Evolutionary conservation across 2,797 vertebrate species (phyloP), one percentile per base, ranked within the genome.

Genomic region (Oryzias dopingdopingensis): DNA sequence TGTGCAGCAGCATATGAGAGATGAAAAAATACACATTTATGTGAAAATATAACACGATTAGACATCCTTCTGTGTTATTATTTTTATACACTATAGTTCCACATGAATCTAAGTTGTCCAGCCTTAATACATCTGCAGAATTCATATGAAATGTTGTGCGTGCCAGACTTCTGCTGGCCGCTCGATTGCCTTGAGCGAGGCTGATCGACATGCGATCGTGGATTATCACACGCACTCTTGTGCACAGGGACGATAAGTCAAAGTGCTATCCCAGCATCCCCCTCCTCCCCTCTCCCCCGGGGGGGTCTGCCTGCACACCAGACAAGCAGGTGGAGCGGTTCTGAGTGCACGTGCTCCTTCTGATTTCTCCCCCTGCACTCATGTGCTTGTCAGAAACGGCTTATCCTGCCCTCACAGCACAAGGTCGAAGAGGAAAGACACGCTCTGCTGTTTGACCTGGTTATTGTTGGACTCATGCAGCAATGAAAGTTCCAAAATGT

Each of bases 221-320:
- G 20, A 48, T 18, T 1, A 8, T 22, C 43, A 15, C 56, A 41
- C 56, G 22, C 50, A 55, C 62, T 48, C 61, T 63, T 23, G 60
- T 42, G 46, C 49, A 69, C 53, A 67, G 52, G 50, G 67, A 74
- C 72, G 66, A 67, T 62, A 62, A 62, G 74, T 77, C 70, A 70
- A 13, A 72, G 67, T 7, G 6, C 49, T 54, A 52, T 61, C 63
- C 70, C 73, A 72, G 58, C 65, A 68, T 72, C 70, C 78, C 72
- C 24, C 3, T 4, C 32, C 12, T 29, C 26, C 26, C 26, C 26
- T 22, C 20, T 22, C 20, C 20, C 20, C 20, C 20, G 20, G 20
- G 2, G 29, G 32, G 10, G 32, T 37, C 32, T 62, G 71, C 43
- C 48, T 42, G 14, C 10, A 20, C 41, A 17, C 3, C 5, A 50